Conservation (phyloP, 1,140 invertebrate genomes). For the Lepidurus arcticus region DNA sequence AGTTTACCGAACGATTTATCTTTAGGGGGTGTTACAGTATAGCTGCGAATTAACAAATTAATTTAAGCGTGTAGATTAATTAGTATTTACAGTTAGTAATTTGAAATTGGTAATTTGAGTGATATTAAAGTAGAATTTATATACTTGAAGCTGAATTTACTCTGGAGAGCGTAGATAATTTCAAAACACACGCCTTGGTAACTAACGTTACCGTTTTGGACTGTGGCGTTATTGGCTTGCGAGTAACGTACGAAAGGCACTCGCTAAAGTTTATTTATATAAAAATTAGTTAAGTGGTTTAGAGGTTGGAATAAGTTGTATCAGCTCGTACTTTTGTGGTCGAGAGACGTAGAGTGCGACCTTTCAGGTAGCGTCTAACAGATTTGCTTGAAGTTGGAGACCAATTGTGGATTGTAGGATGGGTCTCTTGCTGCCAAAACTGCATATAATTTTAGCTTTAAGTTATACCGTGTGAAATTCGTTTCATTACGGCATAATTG, state of each 20-base stretch:
- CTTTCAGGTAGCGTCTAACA: background rate
- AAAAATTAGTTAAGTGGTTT: too few species aligned
- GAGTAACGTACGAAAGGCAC: background rate
- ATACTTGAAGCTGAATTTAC: conserved; percentile 26
- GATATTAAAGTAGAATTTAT: background rate
- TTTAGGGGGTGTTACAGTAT: background rate
- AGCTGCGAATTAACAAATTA: background rate
- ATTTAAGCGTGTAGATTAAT: background rate
- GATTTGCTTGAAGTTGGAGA: background rate
- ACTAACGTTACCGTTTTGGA: background rate
- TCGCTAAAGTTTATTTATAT: background rate
- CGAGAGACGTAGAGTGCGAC: background rate
- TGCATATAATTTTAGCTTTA: background rate
- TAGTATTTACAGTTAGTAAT: too few species aligned
- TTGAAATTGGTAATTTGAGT: background rate
- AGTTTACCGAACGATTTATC: conserved; percentile 22
- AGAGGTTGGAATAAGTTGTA: background rate
- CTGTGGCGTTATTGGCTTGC: background rate
- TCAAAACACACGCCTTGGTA: conserved; percentile 25
- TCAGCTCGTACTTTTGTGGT: background rate
- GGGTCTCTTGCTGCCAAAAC: background rate
- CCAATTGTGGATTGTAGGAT: background rate
- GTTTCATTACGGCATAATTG: background rate
- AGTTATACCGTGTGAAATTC: background rate
- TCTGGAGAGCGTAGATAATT: conserved; percentile 25